Conservation (phyloP, 2,113 vertebrate genomes). For the Mus pahari region DNA sequence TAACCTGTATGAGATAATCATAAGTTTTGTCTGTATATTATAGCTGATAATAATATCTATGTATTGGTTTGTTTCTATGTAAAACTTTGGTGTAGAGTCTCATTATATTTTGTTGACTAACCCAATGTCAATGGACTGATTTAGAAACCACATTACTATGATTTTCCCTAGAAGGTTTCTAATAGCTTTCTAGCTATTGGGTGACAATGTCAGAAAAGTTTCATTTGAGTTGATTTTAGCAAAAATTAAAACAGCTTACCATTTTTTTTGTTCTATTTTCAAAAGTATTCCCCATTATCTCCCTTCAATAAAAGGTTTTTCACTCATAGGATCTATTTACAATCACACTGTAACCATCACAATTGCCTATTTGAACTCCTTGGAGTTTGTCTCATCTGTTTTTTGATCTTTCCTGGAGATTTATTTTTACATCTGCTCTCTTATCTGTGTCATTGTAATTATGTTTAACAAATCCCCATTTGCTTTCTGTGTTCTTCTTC, state of each 20-base stretch:
- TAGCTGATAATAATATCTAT: not conserved
- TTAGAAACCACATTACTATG: conserved; percentile 26
- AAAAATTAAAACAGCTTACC: conserved; percentile 44
- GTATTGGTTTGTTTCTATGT: conserved; percentile 23
- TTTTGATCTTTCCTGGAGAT: not conserved
- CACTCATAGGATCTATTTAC: not conserved
- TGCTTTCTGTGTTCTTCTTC: not conserved
- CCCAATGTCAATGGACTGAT: conserved; percentile 21
- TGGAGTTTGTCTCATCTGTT: not conserved
- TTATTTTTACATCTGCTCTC: not conserved
- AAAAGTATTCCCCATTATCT: conserved; percentile 29
- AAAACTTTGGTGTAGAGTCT: not conserved
- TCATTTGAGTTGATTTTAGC: conserved; percentile 48
- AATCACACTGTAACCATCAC: not conserved
- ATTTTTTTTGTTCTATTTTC: conserved; percentile 51
- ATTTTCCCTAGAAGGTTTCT: conserved; percentile 48
- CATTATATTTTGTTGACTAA: conserved; percentile 61
- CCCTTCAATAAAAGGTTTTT: not conserved
- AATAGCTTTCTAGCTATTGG: conserved; percentile 35
- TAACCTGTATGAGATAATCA: not conserved
- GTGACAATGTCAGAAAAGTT: conserved; percentile 50
- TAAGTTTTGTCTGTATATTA: not conserved
- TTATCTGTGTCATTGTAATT: not conserved
- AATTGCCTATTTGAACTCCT: not conserved
- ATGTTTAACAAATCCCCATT: not conserved